A percentile compares a stretch with the other conserved stretches of the same genome.
These are phyloP conservation scores for Muschampia plurimacula DNA, from an alignment of 2,888 invertebrate genomes.

Conservation along the genomic window DNA sequence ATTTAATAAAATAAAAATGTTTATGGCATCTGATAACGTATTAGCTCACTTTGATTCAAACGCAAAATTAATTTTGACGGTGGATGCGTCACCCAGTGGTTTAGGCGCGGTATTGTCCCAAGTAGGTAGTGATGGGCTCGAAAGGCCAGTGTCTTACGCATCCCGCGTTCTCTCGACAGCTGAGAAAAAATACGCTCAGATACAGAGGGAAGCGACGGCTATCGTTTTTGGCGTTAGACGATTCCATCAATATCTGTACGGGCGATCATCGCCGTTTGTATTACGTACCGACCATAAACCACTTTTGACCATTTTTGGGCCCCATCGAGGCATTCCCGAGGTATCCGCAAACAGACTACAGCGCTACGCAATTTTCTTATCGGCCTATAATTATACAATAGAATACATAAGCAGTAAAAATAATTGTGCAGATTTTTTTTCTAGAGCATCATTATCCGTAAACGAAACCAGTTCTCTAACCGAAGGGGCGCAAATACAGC, in stretches of 20 bases:
- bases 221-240: not conserved
- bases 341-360: not conserved
- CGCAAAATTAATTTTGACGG: not conserved
- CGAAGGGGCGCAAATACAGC: too few relatives aligned
- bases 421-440: not conserved
- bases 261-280: not conserved
- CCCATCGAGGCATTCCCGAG: not conserved
- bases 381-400: not conserved
- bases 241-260: not conserved
- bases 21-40: not conserved
- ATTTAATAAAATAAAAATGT: not conserved
- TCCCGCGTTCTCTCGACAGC: not conserved
- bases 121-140: not conserved
- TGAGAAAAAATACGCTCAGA: not conserved
- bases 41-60: not conserved
- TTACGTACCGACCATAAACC: not conserved
- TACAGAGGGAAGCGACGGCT: not conserved
- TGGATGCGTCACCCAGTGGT: not conserved
- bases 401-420: conserved; percentile 2
- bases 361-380: not conserved
- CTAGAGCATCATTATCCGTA: not conserved
- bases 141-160: not conserved
- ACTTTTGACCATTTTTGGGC: not conserved
- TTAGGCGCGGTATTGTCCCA: not conserved
- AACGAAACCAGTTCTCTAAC: not conserved